These are phyloP conservation scores for Orthosia cruda DNA, from an alignment of 2,888 invertebrate genomes.

Conservation along the genomic window DNA sequence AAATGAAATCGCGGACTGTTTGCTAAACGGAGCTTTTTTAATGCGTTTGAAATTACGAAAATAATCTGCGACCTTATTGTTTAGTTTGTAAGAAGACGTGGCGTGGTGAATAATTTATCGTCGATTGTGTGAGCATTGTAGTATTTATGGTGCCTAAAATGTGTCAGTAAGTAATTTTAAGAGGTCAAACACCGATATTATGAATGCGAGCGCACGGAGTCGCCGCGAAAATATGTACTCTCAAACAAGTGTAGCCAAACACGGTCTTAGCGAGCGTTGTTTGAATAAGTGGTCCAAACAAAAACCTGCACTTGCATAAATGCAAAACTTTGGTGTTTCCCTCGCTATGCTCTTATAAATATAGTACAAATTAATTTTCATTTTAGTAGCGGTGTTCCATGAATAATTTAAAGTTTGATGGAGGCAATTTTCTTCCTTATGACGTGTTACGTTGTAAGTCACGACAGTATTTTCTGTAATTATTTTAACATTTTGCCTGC, in stretches of 20 bases:
- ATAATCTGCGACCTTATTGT: slow-evolving; percentile 73
- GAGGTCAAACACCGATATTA: slow-evolving; percentile 86
- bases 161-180: slow-evolving; percentile 85
- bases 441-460: slow-evolving; percentile 54
- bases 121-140: slow-evolving; percentile 60
- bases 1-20: slow-evolving; percentile 85
- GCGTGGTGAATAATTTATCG: slow-evolving; percentile 53
- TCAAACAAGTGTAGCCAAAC: slow-evolving; percentile 86
- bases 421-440: slow-evolving; percentile 62
- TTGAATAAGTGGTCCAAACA: slow-evolving; percentile 81
- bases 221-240: slow-evolving; percentile 86
- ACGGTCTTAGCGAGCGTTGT: slow-evolving; percentile 79
- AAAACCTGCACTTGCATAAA: slow-evolving; percentile 82
- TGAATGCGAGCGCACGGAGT: slow-evolving; percentile 90
- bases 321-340: slow-evolving; percentile 70
- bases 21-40: slow-evolving; percentile 81
- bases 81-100: slow-evolving; percentile 62
- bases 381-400: slow-evolving; percentile 74
- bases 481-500: slow-evolving; percentile 48
- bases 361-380: slow-evolving; percentile 75
- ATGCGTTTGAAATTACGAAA: slow-evolving; percentile 83
- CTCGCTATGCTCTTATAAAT: slow-evolving; percentile 65
- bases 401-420: slow-evolving; percentile 73
- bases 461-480: slow-evolving; percentile 39
- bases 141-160: slow-evolving; percentile 72